Evolutionary conservation across 2,888 invertebrate species (phyloP), one percentile per base, ranked within the genome.

Genomic region (Panopea generosa): DNA sequence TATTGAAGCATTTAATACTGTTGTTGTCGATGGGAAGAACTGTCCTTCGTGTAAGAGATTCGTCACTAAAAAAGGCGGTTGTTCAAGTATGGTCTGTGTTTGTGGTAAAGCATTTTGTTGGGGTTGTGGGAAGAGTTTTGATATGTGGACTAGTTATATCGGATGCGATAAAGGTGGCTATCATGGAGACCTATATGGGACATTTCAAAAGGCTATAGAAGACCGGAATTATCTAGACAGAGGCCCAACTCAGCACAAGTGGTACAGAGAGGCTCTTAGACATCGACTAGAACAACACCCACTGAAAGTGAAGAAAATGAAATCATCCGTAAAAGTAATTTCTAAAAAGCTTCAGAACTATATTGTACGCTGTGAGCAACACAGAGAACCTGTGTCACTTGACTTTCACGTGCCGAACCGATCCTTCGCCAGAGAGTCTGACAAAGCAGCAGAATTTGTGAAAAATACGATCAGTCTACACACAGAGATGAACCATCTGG

Each of bases 1-100:
- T 0, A 40, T 56, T 20, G 71, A 71, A 14, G n/a, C 57, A 1
- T 62, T 47, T 33, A 38, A 56, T 6, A 2, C 43, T 2, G 40
- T 83, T 9, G 29, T 40, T 7, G 78, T 86, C 4, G 63, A 69
- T 9, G 86, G 85, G 11, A 87, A 86, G 62, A 18, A 57, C 7
- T 87, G 87, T 68, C 87, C 86, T 9, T 55, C 74, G 14, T 87
- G 87, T 45, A 75, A 83, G 9, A 56, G 61, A 38, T 84, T 84
- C 65, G 67, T 86, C 9, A 84, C 83, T 47, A 86, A 86, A 62
- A 56, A 77, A 27, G 85, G 83, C n/a, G 86, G 86, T 0, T 86
- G 86, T 61, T 81, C 71, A 9, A 60, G 47, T 29, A 86, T 85
- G 84, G 20, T 4, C 0, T 87, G 87, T 57, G 53, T 72, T 6